Evolutionary conservation across 2,888 invertebrate genomes (phyloP), one percentile per base, ranked within the genome.

Genomic region (Eupithecia subumbrata): DNA sequence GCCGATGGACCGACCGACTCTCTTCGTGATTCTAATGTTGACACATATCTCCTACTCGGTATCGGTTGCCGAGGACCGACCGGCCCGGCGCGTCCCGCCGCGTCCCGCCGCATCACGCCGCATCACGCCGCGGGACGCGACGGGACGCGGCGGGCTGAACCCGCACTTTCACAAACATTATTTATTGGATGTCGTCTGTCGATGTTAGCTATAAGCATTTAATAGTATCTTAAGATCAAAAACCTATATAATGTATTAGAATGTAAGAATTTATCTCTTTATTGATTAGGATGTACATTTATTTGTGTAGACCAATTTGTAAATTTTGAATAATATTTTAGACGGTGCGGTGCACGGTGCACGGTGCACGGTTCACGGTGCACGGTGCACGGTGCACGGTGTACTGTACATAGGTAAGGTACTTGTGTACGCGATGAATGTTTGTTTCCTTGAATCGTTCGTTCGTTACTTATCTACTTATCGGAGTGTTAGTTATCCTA

Each of bases 401-500:
- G n/a, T n/a, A n/a, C n/a, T n/a, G n/a, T n/a, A n/a, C n/a, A n/a
- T 37, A 37, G 37, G 37, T 5, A 37, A 0, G 37, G 9, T 40
- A 40, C 11, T 1, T 11, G 12, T 2, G 37, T 40, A 22, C 72
- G 69, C 66, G 63, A n/a, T 70, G 68, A 72, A 66, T 45, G 72
- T 73, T 74, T 30, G 52, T 74, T 78, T 75, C 52, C 56, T 71
- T 48, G 69, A 70, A 72, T 77, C 74, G 56, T 48, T 71, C 34
- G 2, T 2, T 34, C 2, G 7, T 34, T 66, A 71, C 25, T 88
- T 87, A 87, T 67, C 22, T 74, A 71, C 22, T 88, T 87, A 87
- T 90, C 90, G 88, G 88, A 91, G 90, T 88, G 89, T 88, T 88
- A 93, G 89, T 88, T 88, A 93, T 90, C 92, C 88, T 90, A 94